These are phyloP conservation scores for Neodiprion lecontei DNA, from an alignment of 1,140 invertebrate species.

Conservation along the genomic window DNA sequence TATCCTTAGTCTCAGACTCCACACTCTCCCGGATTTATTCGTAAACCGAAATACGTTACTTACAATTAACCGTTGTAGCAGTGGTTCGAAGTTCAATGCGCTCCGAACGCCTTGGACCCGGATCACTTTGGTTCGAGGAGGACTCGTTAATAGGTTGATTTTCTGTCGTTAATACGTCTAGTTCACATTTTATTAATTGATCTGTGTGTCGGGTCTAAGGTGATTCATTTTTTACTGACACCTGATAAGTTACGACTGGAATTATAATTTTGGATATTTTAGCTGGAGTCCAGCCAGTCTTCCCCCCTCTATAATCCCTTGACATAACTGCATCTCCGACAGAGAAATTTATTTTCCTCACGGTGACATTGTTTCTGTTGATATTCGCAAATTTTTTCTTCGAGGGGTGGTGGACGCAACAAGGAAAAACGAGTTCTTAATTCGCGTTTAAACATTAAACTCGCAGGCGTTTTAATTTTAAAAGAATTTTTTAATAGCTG, in stretches of 20 bases:
- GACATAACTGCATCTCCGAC: neutral
- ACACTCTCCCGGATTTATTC: too few relatives aligned
- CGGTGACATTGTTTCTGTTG: neutral
- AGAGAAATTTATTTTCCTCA: neutral
- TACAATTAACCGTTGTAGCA: too few relatives aligned
- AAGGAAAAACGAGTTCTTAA: slow-evolving; percentile 20
- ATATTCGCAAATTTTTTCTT: neutral
- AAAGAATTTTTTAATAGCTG: neutral
- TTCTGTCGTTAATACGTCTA: too few relatives aligned
- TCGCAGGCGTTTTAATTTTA: slow-evolving; percentile 22
- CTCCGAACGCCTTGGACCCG: too few relatives aligned
- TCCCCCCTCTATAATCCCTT: neutral
- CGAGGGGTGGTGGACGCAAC: neutral
- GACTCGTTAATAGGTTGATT: too few relatives aligned
- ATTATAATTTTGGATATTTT: neutral
- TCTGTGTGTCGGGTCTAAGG: neutral
- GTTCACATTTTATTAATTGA: neutral
- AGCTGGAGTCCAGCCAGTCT: neutral
- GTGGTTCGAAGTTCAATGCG: too few relatives aligned
- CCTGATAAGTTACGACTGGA: neutral
- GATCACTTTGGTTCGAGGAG: too few relatives aligned
- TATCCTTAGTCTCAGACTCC: too few relatives aligned
- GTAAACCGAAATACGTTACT: too few relatives aligned
- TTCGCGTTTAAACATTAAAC: slow-evolving; percentile 19
- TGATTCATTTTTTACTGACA: neutral